Conservation (phyloP, 2,797 vertebrate genomes). For the Coluber constrictor region DNA sequence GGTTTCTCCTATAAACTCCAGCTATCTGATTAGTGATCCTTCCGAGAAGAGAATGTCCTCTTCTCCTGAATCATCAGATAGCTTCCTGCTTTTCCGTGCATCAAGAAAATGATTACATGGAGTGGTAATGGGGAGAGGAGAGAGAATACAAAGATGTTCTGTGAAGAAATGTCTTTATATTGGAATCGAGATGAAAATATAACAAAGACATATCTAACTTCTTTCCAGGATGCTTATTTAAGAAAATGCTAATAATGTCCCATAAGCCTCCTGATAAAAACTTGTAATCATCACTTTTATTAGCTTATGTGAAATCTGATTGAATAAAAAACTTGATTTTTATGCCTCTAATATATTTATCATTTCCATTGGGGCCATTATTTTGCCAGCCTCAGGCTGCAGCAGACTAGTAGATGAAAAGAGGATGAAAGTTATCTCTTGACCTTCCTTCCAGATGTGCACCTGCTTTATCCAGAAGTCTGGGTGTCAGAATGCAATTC, state of each 20-base stretch:
- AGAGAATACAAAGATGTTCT: not conserved
- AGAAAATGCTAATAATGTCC: conserved; percentile 15
- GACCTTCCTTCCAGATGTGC: conserved; percentile 22
- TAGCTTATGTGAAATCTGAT: conserved; percentile 6
- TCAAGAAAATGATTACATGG: not conserved
- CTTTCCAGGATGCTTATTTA: not conserved
- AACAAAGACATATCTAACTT: not conserved
- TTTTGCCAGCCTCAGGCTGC: not conserved
- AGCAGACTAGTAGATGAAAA: not conserved
- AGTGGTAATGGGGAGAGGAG: not conserved
- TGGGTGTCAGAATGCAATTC: not conserved
- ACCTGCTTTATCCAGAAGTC: not conserved
- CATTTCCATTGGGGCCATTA: not conserved
- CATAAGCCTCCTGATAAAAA: conserved; percentile 6
- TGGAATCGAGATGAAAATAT: not conserved
- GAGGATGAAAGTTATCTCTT: conserved; percentile 16
- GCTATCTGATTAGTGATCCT: not conserved
- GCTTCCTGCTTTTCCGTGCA: not conserved
- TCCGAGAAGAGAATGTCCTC: not conserved
- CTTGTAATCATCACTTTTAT: conserved; percentile 10
- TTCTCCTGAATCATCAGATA: not conserved
- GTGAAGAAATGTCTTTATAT: not conserved
- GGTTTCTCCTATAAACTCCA: not conserved
- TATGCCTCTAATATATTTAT: conserved; percentile 10
- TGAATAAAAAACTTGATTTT: conserved; percentile 21